Evolutionary conservation across 1,140 invertebrate species (phyloP).

Genomic region (Capitella teleta): DNA sequence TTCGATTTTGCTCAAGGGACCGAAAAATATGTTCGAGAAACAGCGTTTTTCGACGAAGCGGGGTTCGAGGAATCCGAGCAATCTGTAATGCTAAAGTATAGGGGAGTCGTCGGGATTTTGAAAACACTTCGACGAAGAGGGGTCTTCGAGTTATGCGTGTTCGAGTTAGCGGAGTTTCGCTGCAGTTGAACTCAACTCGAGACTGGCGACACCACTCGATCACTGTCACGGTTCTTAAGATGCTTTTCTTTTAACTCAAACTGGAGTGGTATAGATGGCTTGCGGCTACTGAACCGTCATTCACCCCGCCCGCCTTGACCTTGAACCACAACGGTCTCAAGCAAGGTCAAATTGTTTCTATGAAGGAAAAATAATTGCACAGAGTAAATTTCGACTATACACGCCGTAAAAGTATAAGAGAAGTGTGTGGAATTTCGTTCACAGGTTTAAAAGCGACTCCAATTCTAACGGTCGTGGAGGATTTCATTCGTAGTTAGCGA

Average conservation of each 20-base stretch:
- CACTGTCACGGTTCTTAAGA: slow-evolving; percentile 67
- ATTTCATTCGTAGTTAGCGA: too few relatives aligned
- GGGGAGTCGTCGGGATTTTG: too few relatives aligned
- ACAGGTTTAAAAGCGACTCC: slow-evolving; percentile 46
- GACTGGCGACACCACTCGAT: too few relatives aligned
- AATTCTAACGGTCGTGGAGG: slow-evolving; percentile 42
- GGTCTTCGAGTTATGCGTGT: too few relatives aligned
- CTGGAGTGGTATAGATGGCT: slow-evolving; percentile 58
- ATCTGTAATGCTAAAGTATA: too few relatives aligned
- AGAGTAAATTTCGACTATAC: slow-evolving; percentile 1
- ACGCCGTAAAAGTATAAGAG: slow-evolving; percentile 46
- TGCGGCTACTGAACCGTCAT: slow-evolving; percentile 81
- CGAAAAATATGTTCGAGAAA: too few relatives aligned
- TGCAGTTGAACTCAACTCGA: too few relatives aligned
- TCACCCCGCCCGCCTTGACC: slow-evolving; percentile 73
- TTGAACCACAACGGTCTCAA: slow-evolving; percentile 70
- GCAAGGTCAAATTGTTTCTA: slow-evolving; percentile 86
- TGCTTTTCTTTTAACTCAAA: slow-evolving; percentile 64
- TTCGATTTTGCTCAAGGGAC: too few relatives aligned
- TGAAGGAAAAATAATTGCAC: slow-evolving; percentile 7
- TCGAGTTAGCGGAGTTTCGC: too few relatives aligned
- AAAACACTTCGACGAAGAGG: too few relatives aligned
- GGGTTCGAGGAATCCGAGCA: too few relatives aligned
- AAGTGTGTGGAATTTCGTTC: slow-evolving; percentile 44
- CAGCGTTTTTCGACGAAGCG: too few relatives aligned